Conservation (phyloP, 1,140 invertebrate species). For the Eriocheir sinensis region DNA sequence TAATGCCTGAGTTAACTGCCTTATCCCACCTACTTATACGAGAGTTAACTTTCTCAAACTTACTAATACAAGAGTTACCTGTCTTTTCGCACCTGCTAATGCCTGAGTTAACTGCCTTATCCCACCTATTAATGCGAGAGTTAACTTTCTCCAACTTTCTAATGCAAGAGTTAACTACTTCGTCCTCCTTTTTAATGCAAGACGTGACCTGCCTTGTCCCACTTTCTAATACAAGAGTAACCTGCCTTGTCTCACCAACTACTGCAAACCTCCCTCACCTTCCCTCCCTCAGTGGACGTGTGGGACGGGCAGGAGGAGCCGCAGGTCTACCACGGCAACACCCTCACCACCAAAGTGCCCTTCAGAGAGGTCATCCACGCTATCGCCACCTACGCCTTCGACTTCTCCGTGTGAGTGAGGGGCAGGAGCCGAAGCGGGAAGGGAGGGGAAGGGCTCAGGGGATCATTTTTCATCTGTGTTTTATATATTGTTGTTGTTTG, state of each 20-base stretch:
- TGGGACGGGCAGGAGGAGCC: slow-evolving; percentile 86
- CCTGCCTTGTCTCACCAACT: neutral
- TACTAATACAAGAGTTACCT: no score
- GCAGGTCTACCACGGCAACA: slow-evolving; percentile 85
- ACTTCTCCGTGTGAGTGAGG: slow-evolving; percentile 81
- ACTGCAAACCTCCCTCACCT: neutral
- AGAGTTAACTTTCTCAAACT: no score
- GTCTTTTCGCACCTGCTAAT: no score
- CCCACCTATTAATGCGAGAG: no score
- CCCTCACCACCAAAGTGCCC: slow-evolving; percentile 84
- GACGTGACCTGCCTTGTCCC: neutral
- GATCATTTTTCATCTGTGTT: no score
- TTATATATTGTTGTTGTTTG: no score
- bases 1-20: no score
- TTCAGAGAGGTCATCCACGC: slow-evolving; percentile 84
- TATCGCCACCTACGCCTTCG: slow-evolving; percentile 85
- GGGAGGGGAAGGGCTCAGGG: neutral
- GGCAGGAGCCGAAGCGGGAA: neutral
- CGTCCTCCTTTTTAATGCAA: no score
- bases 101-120: no score
- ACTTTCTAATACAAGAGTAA: neutral
- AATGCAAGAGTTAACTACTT: no score
- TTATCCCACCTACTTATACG: no score
- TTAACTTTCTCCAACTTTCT: no score
- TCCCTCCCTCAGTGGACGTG: slow-evolving; percentile 83